A percentile compares a stretch with the other conserved stretches of the same genome.
phyloP scores from a whole-genome alignment of 2,113 vertebrate species.

The Hydropotes inermis region DNA sequence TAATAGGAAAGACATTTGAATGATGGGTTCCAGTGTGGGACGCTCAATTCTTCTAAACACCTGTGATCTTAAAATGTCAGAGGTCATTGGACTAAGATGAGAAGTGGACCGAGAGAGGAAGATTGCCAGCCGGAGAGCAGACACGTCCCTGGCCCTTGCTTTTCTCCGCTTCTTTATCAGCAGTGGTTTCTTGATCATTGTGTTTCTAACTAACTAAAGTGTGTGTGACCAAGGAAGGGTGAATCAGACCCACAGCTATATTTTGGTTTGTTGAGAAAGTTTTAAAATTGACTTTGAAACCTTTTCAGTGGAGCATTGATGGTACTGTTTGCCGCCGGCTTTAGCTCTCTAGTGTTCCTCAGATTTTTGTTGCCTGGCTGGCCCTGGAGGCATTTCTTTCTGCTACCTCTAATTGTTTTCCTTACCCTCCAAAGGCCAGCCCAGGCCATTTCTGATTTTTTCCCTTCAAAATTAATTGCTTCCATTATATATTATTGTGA shows the following conservation, averaged over 20 bases:
- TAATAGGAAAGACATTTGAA: background rate
- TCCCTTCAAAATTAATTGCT: background rate
- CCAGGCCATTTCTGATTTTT: background rate
- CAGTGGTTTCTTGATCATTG: background rate
- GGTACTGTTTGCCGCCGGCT: background rate
- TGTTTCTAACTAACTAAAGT: background rate
- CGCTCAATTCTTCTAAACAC: background rate
- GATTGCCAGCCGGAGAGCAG: background rate
- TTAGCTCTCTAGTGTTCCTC: background rate
- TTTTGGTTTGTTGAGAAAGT: constrained; percentile 42
- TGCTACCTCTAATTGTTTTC: constrained; percentile 46
- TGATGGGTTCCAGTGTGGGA: background rate
- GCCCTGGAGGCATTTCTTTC: constrained; percentile 45
- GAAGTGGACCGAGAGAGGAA: background rate
- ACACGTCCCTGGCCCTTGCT: background rate
- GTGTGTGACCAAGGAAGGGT: background rate
- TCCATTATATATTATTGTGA: background rate
- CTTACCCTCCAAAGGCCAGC: background rate
- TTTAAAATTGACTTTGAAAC: constrained; percentile 38
- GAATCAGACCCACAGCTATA: background rate
- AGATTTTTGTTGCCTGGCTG: background rate
- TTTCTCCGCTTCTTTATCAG: background rate
- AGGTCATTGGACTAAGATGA: background rate
- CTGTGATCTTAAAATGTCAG: background rate
- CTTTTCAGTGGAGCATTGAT: background rate